A percentile compares a stretch with the other conserved stretches of the same genome.
Evolutionary conservation across 1,140 invertebrate species (phyloP).

Genomic region (Philotrypesis tridentata): DNA sequence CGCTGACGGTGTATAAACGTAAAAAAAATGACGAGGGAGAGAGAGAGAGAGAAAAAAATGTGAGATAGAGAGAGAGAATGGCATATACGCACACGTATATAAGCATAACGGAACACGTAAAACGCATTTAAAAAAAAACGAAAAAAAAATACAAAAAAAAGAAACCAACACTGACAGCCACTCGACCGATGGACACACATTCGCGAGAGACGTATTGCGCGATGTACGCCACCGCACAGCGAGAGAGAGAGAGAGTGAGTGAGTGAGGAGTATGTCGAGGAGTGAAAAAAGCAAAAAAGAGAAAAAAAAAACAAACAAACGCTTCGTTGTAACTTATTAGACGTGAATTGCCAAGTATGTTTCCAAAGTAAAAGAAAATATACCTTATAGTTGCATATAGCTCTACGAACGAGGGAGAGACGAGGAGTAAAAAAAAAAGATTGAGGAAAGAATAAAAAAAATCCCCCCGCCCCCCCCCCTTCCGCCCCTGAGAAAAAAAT

Average conservation of each 20-base stretch:
- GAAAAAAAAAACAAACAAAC: constrained; percentile 55
- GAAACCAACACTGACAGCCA: too few species aligned
- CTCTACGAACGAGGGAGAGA: constrained; percentile 50
- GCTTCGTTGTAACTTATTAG: constrained; percentile 74
- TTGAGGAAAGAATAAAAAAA: constrained; percentile 33
- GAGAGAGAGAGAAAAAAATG: too few species aligned
- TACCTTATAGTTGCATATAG: constrained; percentile 62
- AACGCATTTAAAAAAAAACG: neutral
- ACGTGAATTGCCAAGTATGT: constrained; percentile 73
- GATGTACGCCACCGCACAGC: too few species aligned
- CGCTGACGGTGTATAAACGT: neutral
- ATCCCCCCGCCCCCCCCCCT: too few species aligned
- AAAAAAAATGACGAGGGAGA: too few species aligned
- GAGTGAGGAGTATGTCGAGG: too few species aligned
- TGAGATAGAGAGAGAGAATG: too few species aligned
- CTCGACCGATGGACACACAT: too few species aligned
- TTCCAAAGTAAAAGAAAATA: constrained; percentile 66
- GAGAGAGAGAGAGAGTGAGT: too few species aligned
- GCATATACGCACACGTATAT: neutral
- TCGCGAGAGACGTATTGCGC: neutral
- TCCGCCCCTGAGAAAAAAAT: too few species aligned
- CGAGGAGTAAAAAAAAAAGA: constrained; percentile 50
- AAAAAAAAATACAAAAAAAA: neutral
- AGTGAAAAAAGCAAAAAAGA: constrained; percentile 8
- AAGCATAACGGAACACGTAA: too few species aligned